Conservation (phyloP, 2,888 invertebrate species). For the Epirrhoe tristata region DNA sequence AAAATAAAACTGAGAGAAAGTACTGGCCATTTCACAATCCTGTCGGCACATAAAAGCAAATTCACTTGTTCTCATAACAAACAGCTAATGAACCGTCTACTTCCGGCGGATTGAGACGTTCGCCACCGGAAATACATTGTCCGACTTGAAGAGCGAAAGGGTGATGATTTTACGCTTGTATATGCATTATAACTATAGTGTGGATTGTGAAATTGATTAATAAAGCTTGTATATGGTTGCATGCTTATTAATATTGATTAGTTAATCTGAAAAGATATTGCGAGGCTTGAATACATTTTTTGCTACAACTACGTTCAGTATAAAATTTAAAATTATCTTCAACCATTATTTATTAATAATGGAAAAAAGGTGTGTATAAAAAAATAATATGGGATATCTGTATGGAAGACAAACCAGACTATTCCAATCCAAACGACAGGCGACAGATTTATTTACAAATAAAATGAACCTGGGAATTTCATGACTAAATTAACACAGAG, state of each 20-base stretch:
- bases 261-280: too few species aligned
- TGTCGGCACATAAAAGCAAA: slow-evolving; percentile 68
- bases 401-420: background rate
- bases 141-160: slow-evolving; percentile 63
- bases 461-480: slow-evolving; percentile 16
- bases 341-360: too few species aligned
- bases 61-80: slow-evolving; percentile 60
- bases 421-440: background rate
- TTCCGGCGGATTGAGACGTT: slow-evolving; percentile 74
- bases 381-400: too few species aligned
- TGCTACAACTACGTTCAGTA: too few species aligned
- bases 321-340: too few species aligned
- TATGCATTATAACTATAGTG: slow-evolving; percentile 39
- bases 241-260: background rate
- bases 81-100: slow-evolving; percentile 76
- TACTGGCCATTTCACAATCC: slow-evolving; percentile 28
- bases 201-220: slow-evolving; percentile 30
- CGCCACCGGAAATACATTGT: slow-evolving; percentile 77
- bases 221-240: background rate
- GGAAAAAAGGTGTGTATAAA: too few species aligned
- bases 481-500: slow-evolving; percentile 43
- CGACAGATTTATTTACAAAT: slow-evolving; percentile 2
- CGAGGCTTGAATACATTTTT: too few species aligned
- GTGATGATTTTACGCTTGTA: slow-evolving; percentile 67
- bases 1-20: slow-evolving; percentile 27